Percentiles rank a stretch among this genome's conserved stretches.
phyloP scores from a whole-genome alignment of 2,888 invertebrate genomes.

The Megastigmus dorsalis region DNA sequence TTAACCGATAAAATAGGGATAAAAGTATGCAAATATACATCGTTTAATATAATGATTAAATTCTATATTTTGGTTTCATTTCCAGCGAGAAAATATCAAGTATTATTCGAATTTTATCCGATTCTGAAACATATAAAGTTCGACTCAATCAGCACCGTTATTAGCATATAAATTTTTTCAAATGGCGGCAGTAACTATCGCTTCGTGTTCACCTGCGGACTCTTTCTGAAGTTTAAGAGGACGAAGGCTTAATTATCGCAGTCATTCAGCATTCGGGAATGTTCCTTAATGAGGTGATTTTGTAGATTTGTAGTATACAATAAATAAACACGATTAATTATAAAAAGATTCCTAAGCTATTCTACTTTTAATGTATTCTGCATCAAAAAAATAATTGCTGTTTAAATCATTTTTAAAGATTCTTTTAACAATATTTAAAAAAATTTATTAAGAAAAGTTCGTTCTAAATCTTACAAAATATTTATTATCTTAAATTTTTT shows the following conservation, averaged over 20 bases:
- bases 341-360: conserved; percentile 8
- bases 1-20: neutral
- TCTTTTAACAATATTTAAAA: neutral
- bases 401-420: conserved; percentile 17
- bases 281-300: conserved; percentile 66
- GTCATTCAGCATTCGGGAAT: conserved; percentile 8
- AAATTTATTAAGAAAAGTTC: neutral
- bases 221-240: conserved; percentile 3
- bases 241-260: conserved; percentile 26
- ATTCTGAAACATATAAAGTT: neutral
- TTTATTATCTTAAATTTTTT: no score
- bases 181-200: conserved; percentile 17
- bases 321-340: conserved; percentile 64
- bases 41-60: neutral
- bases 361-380: neutral
- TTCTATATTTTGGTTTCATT: neutral
- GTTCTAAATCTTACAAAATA: neutral
- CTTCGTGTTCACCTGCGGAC: conserved; percentile 6
- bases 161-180: conserved; percentile 21
- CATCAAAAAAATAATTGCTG: neutral
- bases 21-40: neutral
- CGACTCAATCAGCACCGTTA: conserved; percentile 13
- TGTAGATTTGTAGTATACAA: conserved; percentile 59
- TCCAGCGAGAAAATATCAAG: neutral
- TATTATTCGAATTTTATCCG: neutral